Evolutionary conservation across 2,888 invertebrate species (phyloP), one percentile per base, ranked within the genome.

Genomic region (Cheilosia scutellata): DNA sequence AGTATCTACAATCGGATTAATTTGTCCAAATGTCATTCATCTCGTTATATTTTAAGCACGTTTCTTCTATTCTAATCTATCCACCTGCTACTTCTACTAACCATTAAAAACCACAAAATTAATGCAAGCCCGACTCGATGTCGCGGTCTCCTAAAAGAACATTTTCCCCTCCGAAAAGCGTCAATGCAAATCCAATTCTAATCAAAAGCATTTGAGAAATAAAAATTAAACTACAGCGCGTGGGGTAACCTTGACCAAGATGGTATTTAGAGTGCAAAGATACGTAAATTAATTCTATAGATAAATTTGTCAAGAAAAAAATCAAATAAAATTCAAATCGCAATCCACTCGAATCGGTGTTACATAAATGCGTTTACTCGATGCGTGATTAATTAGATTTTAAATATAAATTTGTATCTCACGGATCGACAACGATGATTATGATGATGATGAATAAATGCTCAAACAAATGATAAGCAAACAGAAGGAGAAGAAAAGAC

Each of bases 191-290:
- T 49, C 37, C 42, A 20, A 51, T 72, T 65, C 65, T 66, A 60
- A 65, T 72, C 65, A 66, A 66, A 40, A 20, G 16, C 20, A 2
- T 20, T 55, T 51, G 20, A 60, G 13, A 53, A n/a, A 20, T 13
- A 42, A 55, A 55, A 55, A 25, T 20, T 5, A 60, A 20, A 16
- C 51, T 25, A 55, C 57, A 4, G 33, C 11, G 27, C 25, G 40
- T 2, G n/a, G 16, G 20, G 5, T 66, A 79, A 79, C 79, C 79
- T 66, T 79, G 74, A 72, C 79, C 79, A 74, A 79, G 44, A 79
- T 79, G 60, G 25, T 44, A 53, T 66, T 66, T 66, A 66, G 79
- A 79, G 60, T 74, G 79, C 72, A 60, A 78, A 78, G 37, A 60
- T 4, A 78, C 55, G 53, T 44, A 63, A 63, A 70, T 33, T 20